phyloP scores from a whole-genome alignment of 1,140 invertebrate species.

The Polypedilum vanderplanki region DNA sequence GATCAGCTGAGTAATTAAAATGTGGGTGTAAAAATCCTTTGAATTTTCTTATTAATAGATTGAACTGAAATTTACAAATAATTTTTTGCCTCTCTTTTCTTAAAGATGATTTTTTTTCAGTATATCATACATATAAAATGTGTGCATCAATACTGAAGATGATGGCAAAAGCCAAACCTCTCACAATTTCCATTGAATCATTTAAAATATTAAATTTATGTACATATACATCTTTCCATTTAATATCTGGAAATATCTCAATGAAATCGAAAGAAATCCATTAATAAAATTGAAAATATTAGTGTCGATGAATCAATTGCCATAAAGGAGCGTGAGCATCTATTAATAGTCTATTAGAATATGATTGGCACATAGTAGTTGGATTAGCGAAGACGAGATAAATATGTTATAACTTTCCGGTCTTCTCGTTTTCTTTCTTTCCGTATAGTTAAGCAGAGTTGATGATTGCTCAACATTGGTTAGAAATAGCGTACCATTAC shows the following conservation, averaged over 20 bases:
- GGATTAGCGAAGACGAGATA: not conserved
- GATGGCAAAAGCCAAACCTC: not conserved
- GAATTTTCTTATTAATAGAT: no score
- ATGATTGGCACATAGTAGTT: not conserved
- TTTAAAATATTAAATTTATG: no score
- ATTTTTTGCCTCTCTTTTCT: no score
- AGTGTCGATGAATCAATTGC: not conserved
- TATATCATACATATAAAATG: no score
- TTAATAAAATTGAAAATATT: conserved; percentile 15
- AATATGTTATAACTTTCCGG: conserved; percentile 18
- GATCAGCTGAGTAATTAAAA: no score
- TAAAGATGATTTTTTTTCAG: no score
- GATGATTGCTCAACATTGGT: not conserved
- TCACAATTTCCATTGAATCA: not conserved
- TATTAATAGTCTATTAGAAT: not conserved
- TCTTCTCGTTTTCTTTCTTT: not conserved
- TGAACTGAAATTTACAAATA: no score
- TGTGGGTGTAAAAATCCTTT: no score
- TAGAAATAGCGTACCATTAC: not conserved
- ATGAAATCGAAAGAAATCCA: not conserved
- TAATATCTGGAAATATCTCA: not conserved
- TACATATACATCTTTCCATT: no score
- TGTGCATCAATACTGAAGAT: no score
- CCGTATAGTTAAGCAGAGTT: not conserved
- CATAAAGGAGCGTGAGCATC: not conserved